Evolutionary conservation across 2,797 vertebrate genomes (phyloP), one percentile per base, ranked within the genome.

Genomic region (Amazonetta brasiliensis): DNA sequence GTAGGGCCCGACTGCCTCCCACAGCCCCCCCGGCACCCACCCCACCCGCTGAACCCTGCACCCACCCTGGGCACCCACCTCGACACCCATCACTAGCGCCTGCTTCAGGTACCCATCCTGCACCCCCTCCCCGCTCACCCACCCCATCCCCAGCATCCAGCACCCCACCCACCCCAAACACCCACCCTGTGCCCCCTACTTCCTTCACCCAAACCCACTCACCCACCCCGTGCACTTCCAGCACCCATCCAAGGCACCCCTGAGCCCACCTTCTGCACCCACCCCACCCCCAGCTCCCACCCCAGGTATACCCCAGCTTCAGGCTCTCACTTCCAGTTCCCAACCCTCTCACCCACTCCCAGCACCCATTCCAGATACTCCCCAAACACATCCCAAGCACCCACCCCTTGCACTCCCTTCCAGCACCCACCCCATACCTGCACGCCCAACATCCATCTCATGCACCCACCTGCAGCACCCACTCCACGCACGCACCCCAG

Each of bases 51-150:
- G 56, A 43, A 58, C 44, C 33, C 8, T 23, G 54, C 33, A 31
- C 17, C 69, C 6, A 10, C 15, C 60, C 39, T 46, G 21, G 7
- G 11, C 63, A 35, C 39, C 16, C 26, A 26, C 19, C 5, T 11
- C 28, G 19, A 22, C 14, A 25, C 48, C 31, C 6, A 17, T 7
- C 3, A 28, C 46, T 43, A 25, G 41, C 31, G 44, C 35, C 1
- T 0, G 13, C 9, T 37, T 3, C 17, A 6, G 7, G 31, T 25
- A 50, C 26, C 7, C 12, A 43, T 1, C 20, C 13, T 3, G n/a
- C 11, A 21, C 20, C 55, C 11, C 48, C 48, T 25, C 23, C 48
- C 48, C 23, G 25, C 23, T 50, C 48, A 50, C 6, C 46, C 12
- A 23, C 2, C 25, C 14, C 60, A 63, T 10, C 37, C 11, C 17